Conservation (phyloP, 2,888 invertebrate species). For the Ctenicera cuprea region DNA sequence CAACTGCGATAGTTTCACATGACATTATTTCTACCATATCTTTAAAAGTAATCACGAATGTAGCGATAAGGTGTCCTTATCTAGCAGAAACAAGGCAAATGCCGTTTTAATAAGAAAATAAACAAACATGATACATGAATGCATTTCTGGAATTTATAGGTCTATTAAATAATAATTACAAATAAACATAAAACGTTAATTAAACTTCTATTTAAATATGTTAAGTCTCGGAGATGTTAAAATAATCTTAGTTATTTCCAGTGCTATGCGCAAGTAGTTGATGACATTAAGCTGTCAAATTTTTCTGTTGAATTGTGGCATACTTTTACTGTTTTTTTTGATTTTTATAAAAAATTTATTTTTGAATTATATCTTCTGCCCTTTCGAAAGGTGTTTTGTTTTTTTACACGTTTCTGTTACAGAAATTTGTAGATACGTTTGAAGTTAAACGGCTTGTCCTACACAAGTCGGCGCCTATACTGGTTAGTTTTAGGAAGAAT, state of each 20-base stretch:
- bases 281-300: background rate
- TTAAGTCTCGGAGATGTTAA: background rate
- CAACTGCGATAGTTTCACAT: conserved; percentile 56
- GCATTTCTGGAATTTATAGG: background rate
- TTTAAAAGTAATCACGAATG: conserved; percentile 31
- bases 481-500: conserved; percentile 6
- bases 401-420: too few relatives aligned
- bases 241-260: background rate
- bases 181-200: conserved; percentile 14
- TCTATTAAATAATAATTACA: background rate
- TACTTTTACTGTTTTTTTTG: too few relatives aligned
- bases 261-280: background rate
- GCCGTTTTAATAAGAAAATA: conserved; percentile 3
- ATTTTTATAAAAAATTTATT: too few relatives aligned
- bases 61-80: background rate
- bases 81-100: background rate
- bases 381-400: too few relatives aligned
- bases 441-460: too few relatives aligned
- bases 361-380: too few relatives aligned
- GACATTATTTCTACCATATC: conserved; percentile 46
- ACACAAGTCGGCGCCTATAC: background rate
- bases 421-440: too few relatives aligned
- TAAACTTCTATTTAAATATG: background rate
- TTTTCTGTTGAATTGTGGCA: background rate
- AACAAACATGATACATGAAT: conserved; percentile 3